phyloP scores from a whole-genome alignment of 2,113 vertebrate genomes.

The Uropsilus gracilis region DNA sequence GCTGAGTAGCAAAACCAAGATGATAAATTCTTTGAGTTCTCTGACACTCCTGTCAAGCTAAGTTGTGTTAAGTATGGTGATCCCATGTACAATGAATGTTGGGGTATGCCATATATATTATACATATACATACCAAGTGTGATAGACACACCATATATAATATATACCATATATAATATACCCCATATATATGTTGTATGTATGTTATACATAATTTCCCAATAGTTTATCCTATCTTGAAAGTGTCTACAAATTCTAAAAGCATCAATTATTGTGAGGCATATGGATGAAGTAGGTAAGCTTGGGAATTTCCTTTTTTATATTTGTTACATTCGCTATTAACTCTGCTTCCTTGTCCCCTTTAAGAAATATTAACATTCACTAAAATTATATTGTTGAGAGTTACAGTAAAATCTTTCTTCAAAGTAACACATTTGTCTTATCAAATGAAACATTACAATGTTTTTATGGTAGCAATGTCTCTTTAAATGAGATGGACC shows the following conservation, averaged over 20 bases:
- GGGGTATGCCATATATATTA: background rate
- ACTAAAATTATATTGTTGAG: conserved; percentile 23
- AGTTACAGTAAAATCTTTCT: conserved; percentile 47
- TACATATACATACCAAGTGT: background rate
- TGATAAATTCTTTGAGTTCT: background rate
- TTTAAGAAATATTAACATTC: conserved; percentile 39
- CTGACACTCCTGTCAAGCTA: background rate
- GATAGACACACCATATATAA: background rate
- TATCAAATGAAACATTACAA: conserved; percentile 50
- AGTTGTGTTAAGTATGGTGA: background rate
- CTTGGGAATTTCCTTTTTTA: background rate
- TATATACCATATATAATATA: background rate
- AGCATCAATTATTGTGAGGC: background rate
- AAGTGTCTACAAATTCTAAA: conserved; percentile 38
- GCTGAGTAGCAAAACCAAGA: background rate
- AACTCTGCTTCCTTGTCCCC: conserved; percentile 43
- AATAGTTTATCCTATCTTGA: background rate
- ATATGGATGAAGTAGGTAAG: conserved; percentile 13
- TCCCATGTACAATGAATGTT: background rate
- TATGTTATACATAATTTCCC: background rate
- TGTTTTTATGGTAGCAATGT: background rate
- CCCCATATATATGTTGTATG: background rate
- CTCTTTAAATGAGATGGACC: conserved; percentile 32
- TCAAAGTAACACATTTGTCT: conserved; percentile 54
- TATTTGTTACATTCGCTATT: conserved; percentile 3